A percentile compares a stretch with the other conserved stretches of the same genome.
Conservation (phyloP, 2,888 invertebrate species). For the Hermaeophaga mercurialis region DNA sequence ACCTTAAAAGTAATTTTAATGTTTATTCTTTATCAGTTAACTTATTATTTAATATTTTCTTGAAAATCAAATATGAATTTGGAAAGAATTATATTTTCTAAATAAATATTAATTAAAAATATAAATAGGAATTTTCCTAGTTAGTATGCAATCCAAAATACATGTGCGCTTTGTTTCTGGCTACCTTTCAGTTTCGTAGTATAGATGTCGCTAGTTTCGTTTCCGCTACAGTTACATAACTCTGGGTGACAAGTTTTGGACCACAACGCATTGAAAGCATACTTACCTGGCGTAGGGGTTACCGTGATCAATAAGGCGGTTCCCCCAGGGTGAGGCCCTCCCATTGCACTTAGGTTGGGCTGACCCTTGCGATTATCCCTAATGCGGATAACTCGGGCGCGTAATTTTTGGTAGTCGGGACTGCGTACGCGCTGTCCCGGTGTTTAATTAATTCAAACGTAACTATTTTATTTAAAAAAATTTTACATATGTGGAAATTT, state of each 20-base stretch:
- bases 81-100: too few species aligned
- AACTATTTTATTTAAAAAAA: constrained; percentile 7
- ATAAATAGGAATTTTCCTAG: too few species aligned
- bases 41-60: too few species aligned
- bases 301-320: constrained; percentile 74
- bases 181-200: too few species aligned
- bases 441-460: constrained; percentile 32
- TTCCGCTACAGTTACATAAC: not conserved
- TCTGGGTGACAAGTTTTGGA: not conserved
- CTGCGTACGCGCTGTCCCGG: constrained; percentile 68
- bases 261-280: constrained; percentile 22
- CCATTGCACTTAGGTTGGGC: constrained; percentile 76
- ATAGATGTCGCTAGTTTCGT: constrained; percentile 5
- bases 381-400: constrained; percentile 76
- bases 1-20: too few species aligned
- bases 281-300: constrained; percentile 42
- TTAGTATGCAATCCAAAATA: not conserved
- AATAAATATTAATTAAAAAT: too few species aligned
- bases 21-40: too few species aligned
- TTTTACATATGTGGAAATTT: too few species aligned
- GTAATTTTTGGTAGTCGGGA: constrained; percentile 71
- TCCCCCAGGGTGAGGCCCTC: constrained; percentile 71
- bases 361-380: constrained; percentile 78
- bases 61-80: too few species aligned
- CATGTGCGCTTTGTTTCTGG: not conserved